Evolutionary conservation across 1,140 invertebrate genomes (phyloP).

Genomic region (Theocolax elegans): DNA sequence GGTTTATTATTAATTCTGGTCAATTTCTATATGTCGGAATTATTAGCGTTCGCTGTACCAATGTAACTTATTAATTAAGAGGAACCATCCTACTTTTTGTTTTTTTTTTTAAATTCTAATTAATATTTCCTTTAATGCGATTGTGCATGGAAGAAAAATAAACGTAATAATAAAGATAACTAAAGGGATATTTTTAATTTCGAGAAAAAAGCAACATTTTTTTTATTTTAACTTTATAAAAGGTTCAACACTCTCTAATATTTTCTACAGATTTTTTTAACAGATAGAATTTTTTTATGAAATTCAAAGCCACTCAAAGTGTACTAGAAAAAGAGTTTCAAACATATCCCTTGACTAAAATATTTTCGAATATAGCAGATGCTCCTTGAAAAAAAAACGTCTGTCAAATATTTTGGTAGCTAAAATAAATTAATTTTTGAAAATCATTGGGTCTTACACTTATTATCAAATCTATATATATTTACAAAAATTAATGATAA

Average conservation of each 20-base stretch:
- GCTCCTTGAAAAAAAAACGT: background rate
- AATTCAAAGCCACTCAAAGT: conserved; percentile 23
- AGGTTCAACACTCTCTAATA: conserved; percentile 2
- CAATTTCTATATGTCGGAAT: too few species aligned
- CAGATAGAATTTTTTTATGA: conserved; percentile 5
- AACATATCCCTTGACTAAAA: conserved; percentile 1
- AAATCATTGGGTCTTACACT: too few species aligned
- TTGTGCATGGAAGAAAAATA: background rate
- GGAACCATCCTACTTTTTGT: too few species aligned
- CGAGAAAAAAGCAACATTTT: conserved; percentile 2
- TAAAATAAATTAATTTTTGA: background rate
- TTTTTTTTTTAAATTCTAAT: too few species aligned
- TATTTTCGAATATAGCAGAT: conserved; percentile 2
- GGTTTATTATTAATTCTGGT: background rate
- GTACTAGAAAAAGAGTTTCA: conserved; percentile 10
- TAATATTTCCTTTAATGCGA: background rate
- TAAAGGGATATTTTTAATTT: conserved; percentile 6
- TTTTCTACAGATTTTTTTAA: background rate
- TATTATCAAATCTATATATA: too few species aligned
- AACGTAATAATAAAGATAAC: conserved; percentile 4
- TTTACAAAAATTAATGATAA: too few species aligned
- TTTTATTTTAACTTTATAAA: background rate
- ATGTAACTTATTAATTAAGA: too few species aligned
- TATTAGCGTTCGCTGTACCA: too few species aligned
- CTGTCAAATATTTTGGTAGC: background rate